A percentile compares a stretch with the other conserved stretches of the same genome.
Evolutionary conservation across 2,113 vertebrate genomes (phyloP).

Genomic region (Hystrix brachyura): DNA sequence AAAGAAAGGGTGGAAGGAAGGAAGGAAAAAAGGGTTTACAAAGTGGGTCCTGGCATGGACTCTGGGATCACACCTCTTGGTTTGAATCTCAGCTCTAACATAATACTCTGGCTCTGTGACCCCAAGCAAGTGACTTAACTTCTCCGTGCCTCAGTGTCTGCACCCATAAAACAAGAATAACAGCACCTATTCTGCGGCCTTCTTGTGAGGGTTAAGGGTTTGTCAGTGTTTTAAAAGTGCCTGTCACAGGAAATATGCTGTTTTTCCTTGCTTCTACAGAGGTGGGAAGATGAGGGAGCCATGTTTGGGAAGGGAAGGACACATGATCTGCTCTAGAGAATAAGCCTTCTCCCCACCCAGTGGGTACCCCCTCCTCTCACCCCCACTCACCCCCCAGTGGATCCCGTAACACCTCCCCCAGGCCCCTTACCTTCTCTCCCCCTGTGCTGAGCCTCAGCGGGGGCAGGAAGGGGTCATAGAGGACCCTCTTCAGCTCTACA

Average conservation of each 20-base stretch:
- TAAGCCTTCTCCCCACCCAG: not conserved
- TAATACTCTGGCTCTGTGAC: constrained; percentile 21
- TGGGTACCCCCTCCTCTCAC: not conserved
- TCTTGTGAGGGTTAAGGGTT: not conserved
- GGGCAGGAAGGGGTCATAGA: constrained; percentile 88
- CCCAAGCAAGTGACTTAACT: not conserved
- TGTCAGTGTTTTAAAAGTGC: constrained; percentile 7
- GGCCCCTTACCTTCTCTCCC: constrained; percentile 83
- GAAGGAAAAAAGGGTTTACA: not conserved
- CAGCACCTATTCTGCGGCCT: not conserved
- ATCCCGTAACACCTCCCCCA: not conserved
- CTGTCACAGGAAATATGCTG: not conserved
- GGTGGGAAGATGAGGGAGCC: not conserved
- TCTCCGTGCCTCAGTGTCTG: constrained; percentile 25
- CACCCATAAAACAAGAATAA: not conserved
- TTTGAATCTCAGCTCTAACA: not conserved
- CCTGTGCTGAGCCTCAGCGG: constrained; percentile 85
- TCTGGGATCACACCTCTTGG: not conserved
- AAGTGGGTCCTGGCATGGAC: not conserved
- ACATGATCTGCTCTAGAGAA: not conserved
- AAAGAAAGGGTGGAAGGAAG: not conserved
- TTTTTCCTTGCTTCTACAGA: constrained; percentile 11
- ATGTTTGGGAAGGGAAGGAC: not conserved
- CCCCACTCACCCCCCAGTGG: not conserved
- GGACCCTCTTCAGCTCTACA: constrained; percentile 86